Base-by-base conservation (phyloP, 2,888 invertebrate genomes). In the Gastrophysa polygoni region DNA sequence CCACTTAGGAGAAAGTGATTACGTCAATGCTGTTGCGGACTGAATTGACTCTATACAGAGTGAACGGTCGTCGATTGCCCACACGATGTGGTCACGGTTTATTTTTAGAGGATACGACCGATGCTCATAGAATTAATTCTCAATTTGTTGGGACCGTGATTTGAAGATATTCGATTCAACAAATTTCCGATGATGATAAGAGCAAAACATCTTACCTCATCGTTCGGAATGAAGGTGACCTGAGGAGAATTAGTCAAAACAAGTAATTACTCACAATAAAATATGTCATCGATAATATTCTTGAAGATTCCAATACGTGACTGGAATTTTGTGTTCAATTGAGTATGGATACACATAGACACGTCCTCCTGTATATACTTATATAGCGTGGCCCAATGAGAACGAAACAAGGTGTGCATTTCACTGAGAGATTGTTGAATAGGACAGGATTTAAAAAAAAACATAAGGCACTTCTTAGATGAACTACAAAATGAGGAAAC, bases 1-100 rank as follows among this genome's bases (percentile, higher is more conserved):
- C 43, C 24, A 21, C 54, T 54, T 8, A 14, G 43, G 63, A 63
- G 63, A 63, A 63, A 63, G 63, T 59, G 59, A 46, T 63, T 63
- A 47, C 63, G 63, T 63, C 59, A 56, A 56, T 51, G 46, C 29
- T 50, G 55, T 54, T 58, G 54, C 56, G 34, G 57, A 38, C 46
- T 11, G 34, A 34, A 57, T 28, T 38, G 50, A 51, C 54, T 49
- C 52, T 48, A 34, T 34, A 61, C 52, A 34, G 28, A 34, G 34
- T 44, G 48, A 54, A 16, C 54, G 21, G 20, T n/a, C 24, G 50
- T 51, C 28, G 50, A 59, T 44, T 59, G 43, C 24, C 17, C 43
- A 21, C 11, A 43, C 43, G 11, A 43, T 10, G 21, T 21, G 14
- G 54, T 57, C 56, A 57, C 20, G 29, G 18, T 57, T 57, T 57